Evolutionary conservation across 1,140 invertebrate genomes (phyloP).

Genomic region (Arion vulgaris): DNA sequence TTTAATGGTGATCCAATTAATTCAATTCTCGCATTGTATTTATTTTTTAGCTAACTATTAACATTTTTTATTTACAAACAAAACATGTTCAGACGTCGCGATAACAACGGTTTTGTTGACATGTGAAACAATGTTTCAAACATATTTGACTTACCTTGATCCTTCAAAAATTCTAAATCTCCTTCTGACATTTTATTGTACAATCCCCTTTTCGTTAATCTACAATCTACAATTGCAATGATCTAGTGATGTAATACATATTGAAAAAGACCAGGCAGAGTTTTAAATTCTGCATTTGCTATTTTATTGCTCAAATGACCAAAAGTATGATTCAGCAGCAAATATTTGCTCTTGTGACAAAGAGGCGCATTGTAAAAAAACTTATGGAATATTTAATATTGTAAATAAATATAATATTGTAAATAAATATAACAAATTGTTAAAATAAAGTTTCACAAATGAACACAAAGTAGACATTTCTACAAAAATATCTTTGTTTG

Average conservation of each 20-base stretch:
- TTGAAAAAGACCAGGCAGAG: neutral
- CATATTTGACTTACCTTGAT: neutral
- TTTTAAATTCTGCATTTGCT: neutral
- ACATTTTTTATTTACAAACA: too few species aligned
- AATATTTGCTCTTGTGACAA: neutral
- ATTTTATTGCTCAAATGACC: neutral
- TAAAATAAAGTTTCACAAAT: too few species aligned
- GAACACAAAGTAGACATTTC: too few species aligned
- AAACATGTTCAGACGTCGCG: neutral
- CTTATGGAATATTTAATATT: too few species aligned
- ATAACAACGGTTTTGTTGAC: neutral
- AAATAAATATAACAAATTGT: too few species aligned
- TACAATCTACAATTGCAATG: neutral
- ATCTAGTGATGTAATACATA: neutral
- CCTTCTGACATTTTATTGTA: neutral
- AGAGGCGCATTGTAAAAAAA: too few species aligned
- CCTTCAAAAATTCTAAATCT: neutral
- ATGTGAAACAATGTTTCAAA: neutral
- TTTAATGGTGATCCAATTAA: too few species aligned
- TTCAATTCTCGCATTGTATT: too few species aligned
- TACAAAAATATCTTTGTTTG: too few species aligned
- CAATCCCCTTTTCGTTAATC: neutral
- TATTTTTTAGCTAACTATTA: too few species aligned
- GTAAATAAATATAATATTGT: too few species aligned
- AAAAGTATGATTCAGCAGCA: neutral